phyloP scores from a whole-genome alignment of 2,113 vertebrate genomes.

The Tachysurus fulvidraco region DNA sequence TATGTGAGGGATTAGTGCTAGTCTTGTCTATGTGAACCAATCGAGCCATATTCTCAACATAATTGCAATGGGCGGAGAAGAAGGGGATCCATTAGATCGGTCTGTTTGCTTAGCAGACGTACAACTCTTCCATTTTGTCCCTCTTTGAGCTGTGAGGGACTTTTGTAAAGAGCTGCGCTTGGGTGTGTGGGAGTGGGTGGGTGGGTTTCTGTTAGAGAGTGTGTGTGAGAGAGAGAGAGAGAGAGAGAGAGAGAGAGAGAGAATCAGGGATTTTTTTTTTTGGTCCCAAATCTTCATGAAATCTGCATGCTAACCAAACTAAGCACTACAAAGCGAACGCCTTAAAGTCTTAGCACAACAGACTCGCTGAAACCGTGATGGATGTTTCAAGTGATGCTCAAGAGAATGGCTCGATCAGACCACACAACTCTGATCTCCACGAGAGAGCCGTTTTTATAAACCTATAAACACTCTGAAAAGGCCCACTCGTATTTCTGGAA shows the following conservation, averaged over 20 bases:
- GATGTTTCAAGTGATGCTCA: slow-evolving; percentile 85
- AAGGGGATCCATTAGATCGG: slow-evolving; percentile 81
- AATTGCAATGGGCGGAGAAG: slow-evolving; percentile 89
- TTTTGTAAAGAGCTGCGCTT: slow-evolving; percentile 71
- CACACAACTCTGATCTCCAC: slow-evolving; percentile 75
- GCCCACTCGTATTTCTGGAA: slow-evolving; percentile 78
- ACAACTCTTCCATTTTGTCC: slow-evolving; percentile 76
- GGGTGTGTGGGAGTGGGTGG: slow-evolving; percentile 19
- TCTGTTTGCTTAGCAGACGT: slow-evolving; percentile 85
- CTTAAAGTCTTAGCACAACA: slow-evolving; percentile 62
- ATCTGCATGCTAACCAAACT: slow-evolving; percentile 68
- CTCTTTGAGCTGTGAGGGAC: slow-evolving; percentile 64
- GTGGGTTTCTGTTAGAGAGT: slow-evolving; percentile 6
- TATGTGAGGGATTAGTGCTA: slow-evolving; percentile 84
- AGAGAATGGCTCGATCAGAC: slow-evolving; percentile 76
- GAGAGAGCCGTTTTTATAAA: slow-evolving; percentile 82
- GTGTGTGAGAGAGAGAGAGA: slow-evolving; percentile 9
- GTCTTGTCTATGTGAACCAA: slow-evolving; percentile 81
- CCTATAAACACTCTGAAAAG: slow-evolving; percentile 83
- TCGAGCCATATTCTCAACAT: slow-evolving; percentile 80
- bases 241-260: not conserved
- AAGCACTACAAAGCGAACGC: slow-evolving; percentile 79
- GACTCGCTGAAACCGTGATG: slow-evolving; percentile 66
- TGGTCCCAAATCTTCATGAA: slow-evolving; percentile 76
- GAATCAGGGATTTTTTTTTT: slow-evolving; percentile 67